Base-by-base conservation (phyloP, 1,140 invertebrate genomes). In the Orchestia grillus region DNA sequence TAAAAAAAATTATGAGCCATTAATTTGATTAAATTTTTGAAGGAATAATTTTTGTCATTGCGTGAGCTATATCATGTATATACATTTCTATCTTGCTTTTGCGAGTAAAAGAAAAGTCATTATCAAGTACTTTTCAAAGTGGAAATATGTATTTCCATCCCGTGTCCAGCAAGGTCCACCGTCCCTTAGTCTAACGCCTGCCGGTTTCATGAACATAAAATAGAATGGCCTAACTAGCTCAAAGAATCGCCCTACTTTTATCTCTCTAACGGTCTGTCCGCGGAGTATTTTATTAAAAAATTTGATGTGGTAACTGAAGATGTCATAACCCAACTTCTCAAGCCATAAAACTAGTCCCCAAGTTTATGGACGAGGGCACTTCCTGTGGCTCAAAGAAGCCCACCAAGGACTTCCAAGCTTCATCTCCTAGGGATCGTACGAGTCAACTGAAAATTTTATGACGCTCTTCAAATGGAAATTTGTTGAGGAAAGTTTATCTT, bases 281-380 rank as follows among this genome's bases (percentile, higher is more conserved):
- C 88, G 41, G 88, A 44, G 88, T 44, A 90, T 90, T 90, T 90
- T 90, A 90, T 90, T 90, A 90, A 44, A 90, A 90, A 42, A 42
- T 42, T 90, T 90, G 88, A 90, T 36, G 43, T 44, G 43, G 88
- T 90, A 42, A 90, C 88, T 90, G 88, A 42, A 90, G 88, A 90
- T 44, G 88, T 41, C 88, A 90, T 90, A 90, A 90, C 88, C 88
- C 88, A 90, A 90, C 41, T 90, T 90, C 88, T 90, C 88, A 90
- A 90, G 88, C 28, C 88, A 28, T 90, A 44, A 90, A 90, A 90
- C 88, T 44, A 90, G 42, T 44, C 36, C 41, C 41, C 28, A 43
- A 43, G 88, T 90, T 90, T 90, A 90, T 90, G 88, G 15, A 44
- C 87, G 6, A 42, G 43, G 88, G 4, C 88, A 4, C 88, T 90